phyloP scores from a whole-genome alignment of 2,113 vertebrate species.

The Martes martes region DNA sequence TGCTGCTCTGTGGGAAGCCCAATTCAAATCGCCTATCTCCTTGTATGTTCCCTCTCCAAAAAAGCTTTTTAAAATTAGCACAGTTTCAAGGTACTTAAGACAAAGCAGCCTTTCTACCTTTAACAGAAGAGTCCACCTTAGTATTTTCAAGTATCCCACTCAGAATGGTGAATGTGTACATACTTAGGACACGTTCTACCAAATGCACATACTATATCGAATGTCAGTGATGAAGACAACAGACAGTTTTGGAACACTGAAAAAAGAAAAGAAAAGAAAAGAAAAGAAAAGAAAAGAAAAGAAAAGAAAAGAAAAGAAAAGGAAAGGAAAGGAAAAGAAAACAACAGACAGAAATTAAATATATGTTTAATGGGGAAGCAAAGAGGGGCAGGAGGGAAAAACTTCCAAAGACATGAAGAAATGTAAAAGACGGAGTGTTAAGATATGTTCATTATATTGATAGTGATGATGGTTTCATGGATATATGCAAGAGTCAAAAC shows the following conservation, averaged over 20 bases:
- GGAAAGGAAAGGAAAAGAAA: not conserved
- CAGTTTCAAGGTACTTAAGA: not conserved
- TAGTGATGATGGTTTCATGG: not conserved
- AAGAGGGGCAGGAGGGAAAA: not conserved
- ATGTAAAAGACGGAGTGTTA: not conserved
- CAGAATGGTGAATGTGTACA: not conserved
- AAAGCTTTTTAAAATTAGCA: not conserved
- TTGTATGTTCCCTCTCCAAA: not conserved
- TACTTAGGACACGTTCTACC: not conserved
- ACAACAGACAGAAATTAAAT: not conserved
- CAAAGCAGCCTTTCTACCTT: conserved; percentile 17
- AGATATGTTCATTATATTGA: not conserved
- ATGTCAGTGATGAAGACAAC: not conserved
- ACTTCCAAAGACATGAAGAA: not conserved
- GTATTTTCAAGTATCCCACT: not conserved
- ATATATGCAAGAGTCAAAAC: not conserved
- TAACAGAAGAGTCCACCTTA: not conserved
- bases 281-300: not conserved
- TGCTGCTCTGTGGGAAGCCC: not conserved
- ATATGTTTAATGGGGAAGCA: not conserved
- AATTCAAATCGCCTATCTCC: not conserved
- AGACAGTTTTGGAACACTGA: not conserved
- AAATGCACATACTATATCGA: not conserved
- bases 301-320: too few species aligned
- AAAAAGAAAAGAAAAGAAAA: too few species aligned